Conservation (phyloP, 2,797 vertebrate species). For the Psittacula echo region DNA sequence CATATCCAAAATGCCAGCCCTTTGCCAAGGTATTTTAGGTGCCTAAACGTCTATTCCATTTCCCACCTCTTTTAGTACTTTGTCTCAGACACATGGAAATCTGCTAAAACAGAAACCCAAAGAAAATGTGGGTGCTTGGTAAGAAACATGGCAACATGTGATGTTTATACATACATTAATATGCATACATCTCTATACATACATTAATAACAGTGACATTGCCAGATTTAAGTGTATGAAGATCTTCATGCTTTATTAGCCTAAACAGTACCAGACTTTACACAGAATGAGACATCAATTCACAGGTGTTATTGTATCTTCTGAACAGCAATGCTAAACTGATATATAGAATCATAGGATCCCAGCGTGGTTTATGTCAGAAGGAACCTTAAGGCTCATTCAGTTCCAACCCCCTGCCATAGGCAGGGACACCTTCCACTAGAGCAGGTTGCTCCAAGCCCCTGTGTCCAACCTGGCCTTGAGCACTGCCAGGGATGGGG, state of each 20-base stretch:
- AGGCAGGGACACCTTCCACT: background rate
- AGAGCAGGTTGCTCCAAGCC: background rate
- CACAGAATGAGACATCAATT: background rate
- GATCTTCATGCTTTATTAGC: background rate
- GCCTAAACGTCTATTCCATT: background rate
- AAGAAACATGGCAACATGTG: background rate
- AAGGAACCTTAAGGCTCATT: background rate
- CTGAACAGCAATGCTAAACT: background rate
- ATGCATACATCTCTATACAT: background rate
- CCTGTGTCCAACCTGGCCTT: background rate
- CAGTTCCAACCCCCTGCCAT: too few species aligned
- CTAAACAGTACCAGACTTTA: background rate
- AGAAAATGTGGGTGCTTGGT: rapidly evolving
- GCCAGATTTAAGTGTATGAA: background rate
- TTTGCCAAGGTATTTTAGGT: background rate
- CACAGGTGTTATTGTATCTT: background rate
- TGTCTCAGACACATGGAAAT: background rate
- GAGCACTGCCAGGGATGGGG: too few species aligned
- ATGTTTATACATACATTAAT: background rate
- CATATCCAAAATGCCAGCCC: background rate
- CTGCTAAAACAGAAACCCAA: background rate
- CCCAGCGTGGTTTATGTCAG: background rate
- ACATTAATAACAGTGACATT: background rate
- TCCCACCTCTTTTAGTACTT: background rate
- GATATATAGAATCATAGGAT: background rate